These are phyloP conservation scores for Callithrix jacchus DNA, from an alignment of 2,113 vertebrate species.

Conservation along the genomic window DNA sequence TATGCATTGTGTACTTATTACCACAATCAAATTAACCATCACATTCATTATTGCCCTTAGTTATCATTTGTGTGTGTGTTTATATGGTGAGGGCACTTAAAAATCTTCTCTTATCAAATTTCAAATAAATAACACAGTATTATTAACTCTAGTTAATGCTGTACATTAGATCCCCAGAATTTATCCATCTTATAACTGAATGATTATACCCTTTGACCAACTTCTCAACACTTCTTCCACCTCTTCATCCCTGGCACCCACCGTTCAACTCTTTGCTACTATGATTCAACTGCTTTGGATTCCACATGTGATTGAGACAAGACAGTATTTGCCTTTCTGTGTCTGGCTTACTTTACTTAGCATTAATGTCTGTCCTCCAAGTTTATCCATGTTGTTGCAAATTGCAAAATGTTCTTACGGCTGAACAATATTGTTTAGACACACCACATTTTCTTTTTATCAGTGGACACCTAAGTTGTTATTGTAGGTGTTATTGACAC, in stretches of 20 bases:
- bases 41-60: too few relatives aligned
- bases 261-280: not conserved
- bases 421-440: not conserved
- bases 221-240: too few relatives aligned
- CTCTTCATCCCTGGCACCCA: not conserved
- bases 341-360: not conserved
- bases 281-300: not conserved
- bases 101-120: not conserved
- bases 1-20: not conserved
- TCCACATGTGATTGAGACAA: not conserved
- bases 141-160: not conserved
- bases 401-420: not conserved
- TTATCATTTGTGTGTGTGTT: not conserved
- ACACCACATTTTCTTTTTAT: not conserved
- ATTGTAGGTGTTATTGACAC: too few relatives aligned
- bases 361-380: not conserved
- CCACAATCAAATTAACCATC: not conserved
- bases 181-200: not conserved
- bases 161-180: not conserved
- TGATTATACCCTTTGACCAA: not conserved
- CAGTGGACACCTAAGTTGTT: not conserved
- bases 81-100: not conserved
- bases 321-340: not conserved
- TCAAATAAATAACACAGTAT: not conserved
- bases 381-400: not conserved